These are phyloP conservation scores for Scytalopus superciliaris DNA, from an alignment of 2,113 vertebrate genomes.

Conservation along the genomic window DNA sequence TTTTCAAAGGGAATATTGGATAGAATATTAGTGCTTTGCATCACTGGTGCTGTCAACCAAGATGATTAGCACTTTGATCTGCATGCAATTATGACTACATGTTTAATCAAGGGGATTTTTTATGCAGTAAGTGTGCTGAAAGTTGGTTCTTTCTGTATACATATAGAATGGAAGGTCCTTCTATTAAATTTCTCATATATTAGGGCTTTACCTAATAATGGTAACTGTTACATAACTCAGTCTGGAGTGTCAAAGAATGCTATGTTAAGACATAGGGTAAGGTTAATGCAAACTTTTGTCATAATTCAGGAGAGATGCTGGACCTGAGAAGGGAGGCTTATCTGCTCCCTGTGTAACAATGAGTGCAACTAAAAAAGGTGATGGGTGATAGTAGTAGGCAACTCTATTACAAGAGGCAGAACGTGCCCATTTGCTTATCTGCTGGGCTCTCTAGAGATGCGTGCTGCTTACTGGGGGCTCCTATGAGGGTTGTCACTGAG, in stretches of 20 bases:
- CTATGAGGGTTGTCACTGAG: background rate
- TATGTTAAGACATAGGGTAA: background rate
- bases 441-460: too few species aligned
- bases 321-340: background rate
- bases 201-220: background rate
- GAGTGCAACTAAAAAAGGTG: background rate
- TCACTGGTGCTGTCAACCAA: slow-evolving; percentile 26
- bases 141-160: background rate
- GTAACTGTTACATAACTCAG: background rate
- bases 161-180: background rate
- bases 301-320: background rate
- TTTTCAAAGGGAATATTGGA: slow-evolving; percentile 32
- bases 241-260: background rate
- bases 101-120: slow-evolving; percentile 41
- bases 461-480: background rate
- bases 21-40: slow-evolving; percentile 36
- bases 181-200: background rate
- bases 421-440: background rate
- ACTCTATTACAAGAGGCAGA: background rate
- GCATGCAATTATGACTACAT: slow-evolving; percentile 35
- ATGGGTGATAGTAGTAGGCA: background rate
- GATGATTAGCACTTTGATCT: slow-evolving; percentile 56
- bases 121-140: background rate
- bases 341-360: background rate
- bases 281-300: background rate